Conservation (phyloP, 2,888 invertebrate genomes). For the Syritta pipiens region DNA sequence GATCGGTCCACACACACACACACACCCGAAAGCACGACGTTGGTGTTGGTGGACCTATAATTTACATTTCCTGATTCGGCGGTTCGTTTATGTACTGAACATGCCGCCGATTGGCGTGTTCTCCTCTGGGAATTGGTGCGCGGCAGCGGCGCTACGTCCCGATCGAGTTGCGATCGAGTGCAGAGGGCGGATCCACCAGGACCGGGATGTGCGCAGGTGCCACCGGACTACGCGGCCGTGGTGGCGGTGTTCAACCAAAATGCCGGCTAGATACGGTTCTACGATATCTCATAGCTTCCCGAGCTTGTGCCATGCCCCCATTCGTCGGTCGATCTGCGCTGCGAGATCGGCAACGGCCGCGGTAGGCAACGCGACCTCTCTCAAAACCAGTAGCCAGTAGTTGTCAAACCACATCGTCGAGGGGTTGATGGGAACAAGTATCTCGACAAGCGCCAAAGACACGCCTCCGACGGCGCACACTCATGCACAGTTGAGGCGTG, state of each 20-base stretch:
- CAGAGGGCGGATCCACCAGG: constrained; percentile 61
- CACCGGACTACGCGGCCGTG: constrained; percentile 21
- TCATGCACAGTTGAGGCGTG: constrained; percentile 53
- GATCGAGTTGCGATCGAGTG: constrained; percentile 49
- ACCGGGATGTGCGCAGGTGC: constrained; percentile 40
- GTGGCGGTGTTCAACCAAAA: constrained; percentile 4
- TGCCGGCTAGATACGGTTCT: too few species aligned
- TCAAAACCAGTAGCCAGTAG: constrained; percentile 55
- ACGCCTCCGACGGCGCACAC: constrained; percentile 41
- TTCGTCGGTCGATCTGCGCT: neutral
- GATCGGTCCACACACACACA: constrained; percentile 48
- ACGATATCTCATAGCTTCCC: too few species aligned
- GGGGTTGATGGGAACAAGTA: constrained; percentile 51
- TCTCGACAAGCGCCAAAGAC: constrained; percentile 9
- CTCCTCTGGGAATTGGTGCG: constrained; percentile 28
- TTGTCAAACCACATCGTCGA: constrained; percentile 63
- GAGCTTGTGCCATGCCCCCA: too few species aligned
- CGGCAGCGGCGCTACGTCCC: constrained; percentile 48
- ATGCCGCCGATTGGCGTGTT: constrained; percentile 67
- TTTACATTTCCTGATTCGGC: constrained; percentile 68
- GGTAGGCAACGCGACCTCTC: too few species aligned
- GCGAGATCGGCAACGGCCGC: constrained; percentile 28
- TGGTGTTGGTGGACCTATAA: constrained; percentile 56
- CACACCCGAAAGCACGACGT: neutral
- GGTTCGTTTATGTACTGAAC: constrained; percentile 59